Base-by-base conservation (phyloP, 2,888 invertebrate genomes). In the Lissocephala sabroskyi region DNA sequence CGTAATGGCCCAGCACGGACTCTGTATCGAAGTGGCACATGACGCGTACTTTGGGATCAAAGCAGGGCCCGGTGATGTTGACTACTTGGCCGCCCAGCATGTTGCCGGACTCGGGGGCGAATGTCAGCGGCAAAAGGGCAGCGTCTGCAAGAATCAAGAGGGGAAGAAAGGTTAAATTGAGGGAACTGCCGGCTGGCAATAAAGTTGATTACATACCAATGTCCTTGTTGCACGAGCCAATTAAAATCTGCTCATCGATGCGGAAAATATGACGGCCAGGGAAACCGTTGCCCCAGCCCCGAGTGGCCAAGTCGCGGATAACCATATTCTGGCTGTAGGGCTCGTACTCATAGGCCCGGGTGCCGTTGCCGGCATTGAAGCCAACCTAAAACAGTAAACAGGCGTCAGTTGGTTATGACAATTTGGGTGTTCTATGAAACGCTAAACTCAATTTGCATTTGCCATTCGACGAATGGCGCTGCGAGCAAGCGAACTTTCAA, bases 71-170 rank as follows among this genome's bases (percentile, higher is more conserved):
- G 0, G 98, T 97, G 50, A 98, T 94, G 80, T 98, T 97, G 30
- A 98, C 95, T 45, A 97, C 91, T 0, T 96, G 95, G 1, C 98
- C 98, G 2, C 98, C 98, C 60, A 98, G 87, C 98, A 98, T 98
- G 82, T 95, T 96, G 3, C 97, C 98, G 79, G 95, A 95, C 83
- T 97, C 96, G 0, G 97, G 97, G 0, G 97, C 96, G 75, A 96
- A 96, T 66, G 93, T 90, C 44, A 96, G 83, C 0, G 92, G 92
- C 49, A 96, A 87, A 81, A 92, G 89, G 0, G 94, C 91, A 13
- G 92, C 93, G 73, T 93, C 95, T 94, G 33, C 23, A 18, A 19
- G n/a, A n/a, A n/a, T n/a, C n/a, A n/a, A n/a, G n/a, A n/a, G 9
- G 7, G 1, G 2, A 11, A 7, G 13, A 29, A 18, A 13, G 3